phyloP scores from a whole-genome alignment of 2,797 vertebrate genomes.

The Hylomyscus alleni region DNA sequence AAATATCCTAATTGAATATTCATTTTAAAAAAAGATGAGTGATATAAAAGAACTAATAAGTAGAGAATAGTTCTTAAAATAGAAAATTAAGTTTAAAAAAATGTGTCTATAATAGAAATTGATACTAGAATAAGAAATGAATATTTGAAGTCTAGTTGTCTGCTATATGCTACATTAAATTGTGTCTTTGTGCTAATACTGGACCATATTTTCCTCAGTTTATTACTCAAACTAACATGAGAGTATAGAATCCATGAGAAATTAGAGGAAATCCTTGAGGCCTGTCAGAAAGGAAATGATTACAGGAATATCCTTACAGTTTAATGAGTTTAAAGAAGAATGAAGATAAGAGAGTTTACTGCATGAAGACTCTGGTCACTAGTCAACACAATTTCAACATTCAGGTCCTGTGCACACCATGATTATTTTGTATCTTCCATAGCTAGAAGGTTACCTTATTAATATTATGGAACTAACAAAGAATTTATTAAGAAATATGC shows the following conservation, averaged over 20 bases:
- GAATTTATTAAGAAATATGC: slow-evolving; percentile 15
- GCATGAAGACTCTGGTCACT: background rate
- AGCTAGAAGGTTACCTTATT: background rate
- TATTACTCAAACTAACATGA: background rate
- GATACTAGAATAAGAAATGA: background rate
- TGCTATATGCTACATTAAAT: background rate
- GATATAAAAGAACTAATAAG: slow-evolving; percentile 12
- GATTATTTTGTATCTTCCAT: background rate
- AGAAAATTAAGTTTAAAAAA: slow-evolving; percentile 3
- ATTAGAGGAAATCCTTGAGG: slow-evolving; percentile 12
- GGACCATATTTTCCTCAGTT: background rate
- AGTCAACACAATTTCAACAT: slow-evolving; percentile 25
- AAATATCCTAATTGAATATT: slow-evolving; percentile 28
- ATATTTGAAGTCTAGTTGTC: background rate
- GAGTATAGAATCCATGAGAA: background rate
- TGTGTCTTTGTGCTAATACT: background rate
- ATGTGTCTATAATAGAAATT: background rate
- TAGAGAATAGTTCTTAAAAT: background rate
- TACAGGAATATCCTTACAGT: background rate
- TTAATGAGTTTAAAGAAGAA: slow-evolving; percentile 26
- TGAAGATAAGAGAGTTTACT: background rate
- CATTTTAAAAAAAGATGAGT: slow-evolving; percentile 22
- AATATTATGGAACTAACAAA: background rate
- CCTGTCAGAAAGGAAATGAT: background rate
- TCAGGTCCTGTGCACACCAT: background rate